Conservation (phyloP, 2,888 invertebrate genomes). For the Torymus texanus region DNA sequence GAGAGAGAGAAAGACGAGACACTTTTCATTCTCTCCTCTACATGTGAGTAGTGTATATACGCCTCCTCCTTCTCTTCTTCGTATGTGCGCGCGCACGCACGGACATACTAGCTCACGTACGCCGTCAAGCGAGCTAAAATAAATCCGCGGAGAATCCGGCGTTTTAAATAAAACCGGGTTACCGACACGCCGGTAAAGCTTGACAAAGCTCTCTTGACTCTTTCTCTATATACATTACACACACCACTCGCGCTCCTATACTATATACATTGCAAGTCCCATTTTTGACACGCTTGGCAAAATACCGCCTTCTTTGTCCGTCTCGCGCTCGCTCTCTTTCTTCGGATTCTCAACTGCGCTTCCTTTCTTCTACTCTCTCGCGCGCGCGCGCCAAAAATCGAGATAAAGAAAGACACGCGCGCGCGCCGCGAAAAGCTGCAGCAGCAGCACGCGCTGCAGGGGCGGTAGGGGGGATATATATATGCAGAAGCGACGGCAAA, state of each 20-base stretch:
- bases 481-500: neutral
- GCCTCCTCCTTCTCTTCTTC: neutral
- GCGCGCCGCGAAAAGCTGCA: no score
- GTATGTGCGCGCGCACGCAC: neutral
- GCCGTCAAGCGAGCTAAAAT: slow-evolving; percentile 67
- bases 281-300: slow-evolving; percentile 49
- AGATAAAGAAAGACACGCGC: slow-evolving; percentile 4
- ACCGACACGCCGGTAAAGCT: slow-evolving; percentile 58
- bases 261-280: slow-evolving; percentile 5
- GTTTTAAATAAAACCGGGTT: slow-evolving; percentile 71
- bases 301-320: slow-evolving; percentile 45
- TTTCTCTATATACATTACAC: no score
- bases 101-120: slow-evolving; percentile 59
- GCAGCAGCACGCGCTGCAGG: neutral
- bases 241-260: neutral
- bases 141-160: slow-evolving; percentile 68
- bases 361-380: slow-evolving; percentile 9
- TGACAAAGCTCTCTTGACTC: slow-evolving; percentile 51
- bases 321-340: neutral
- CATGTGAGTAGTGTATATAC: neutral
- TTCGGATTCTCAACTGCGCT: neutral
- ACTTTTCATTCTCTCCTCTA: slow-evolving; percentile 4
- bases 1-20: no score
- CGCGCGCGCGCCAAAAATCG: neutral
- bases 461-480: neutral